Conservation (phyloP, 1,140 invertebrate species). For the Drosophila kanapiae region DNA sequence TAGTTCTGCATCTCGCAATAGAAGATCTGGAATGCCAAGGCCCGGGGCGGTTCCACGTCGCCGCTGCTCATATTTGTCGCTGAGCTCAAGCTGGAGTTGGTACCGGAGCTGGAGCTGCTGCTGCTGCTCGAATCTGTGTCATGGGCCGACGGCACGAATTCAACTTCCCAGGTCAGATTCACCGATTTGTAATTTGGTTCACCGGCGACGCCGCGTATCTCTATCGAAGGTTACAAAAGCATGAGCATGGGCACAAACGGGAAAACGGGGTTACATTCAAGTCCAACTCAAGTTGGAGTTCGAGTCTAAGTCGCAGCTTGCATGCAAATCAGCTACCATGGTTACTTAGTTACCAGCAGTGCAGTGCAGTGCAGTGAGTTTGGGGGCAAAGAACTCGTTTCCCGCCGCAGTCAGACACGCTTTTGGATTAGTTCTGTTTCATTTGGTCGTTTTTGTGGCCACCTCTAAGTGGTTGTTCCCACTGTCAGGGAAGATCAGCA, state of each 20-base stretch:
- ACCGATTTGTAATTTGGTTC: constrained; percentile 91
- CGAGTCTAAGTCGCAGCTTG: constrained; percentile 50
- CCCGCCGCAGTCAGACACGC: constrained; percentile 38
- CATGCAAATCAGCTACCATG: constrained; percentile 76
- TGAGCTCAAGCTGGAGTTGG: constrained; percentile 29
- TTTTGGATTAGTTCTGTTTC: constrained; percentile 62
- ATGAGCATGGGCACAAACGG: constrained; percentile 40
- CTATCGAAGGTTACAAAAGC: constrained; percentile 84
- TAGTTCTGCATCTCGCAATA: constrained; percentile 92
- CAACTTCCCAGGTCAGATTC: constrained; percentile 88
- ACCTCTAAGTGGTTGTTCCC: constrained; percentile 56
- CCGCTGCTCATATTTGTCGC: constrained; percentile 80
- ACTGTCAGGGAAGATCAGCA: constrained; percentile 38
- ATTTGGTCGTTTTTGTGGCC: constrained; percentile 38
- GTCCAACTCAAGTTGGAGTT: constrained; percentile 18
- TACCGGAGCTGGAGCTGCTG: constrained; percentile 19
- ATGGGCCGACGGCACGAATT: constrained; percentile 75
- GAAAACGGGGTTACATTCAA: constrained; percentile 59
- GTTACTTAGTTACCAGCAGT: constrained; percentile 21
- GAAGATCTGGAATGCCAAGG: constrained; percentile 89
- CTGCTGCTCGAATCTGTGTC: constrained; percentile 65
- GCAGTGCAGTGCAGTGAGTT: constrained; percentile 16
- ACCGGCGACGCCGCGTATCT: constrained; percentile 89
- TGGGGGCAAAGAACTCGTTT: constrained; percentile 68
- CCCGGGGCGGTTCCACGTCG: constrained; percentile 75